Percentiles rank a stretch among this genome's conserved stretches.
Conservation (phyloP, 2,797 vertebrate species). For the Otus scops region DNA sequence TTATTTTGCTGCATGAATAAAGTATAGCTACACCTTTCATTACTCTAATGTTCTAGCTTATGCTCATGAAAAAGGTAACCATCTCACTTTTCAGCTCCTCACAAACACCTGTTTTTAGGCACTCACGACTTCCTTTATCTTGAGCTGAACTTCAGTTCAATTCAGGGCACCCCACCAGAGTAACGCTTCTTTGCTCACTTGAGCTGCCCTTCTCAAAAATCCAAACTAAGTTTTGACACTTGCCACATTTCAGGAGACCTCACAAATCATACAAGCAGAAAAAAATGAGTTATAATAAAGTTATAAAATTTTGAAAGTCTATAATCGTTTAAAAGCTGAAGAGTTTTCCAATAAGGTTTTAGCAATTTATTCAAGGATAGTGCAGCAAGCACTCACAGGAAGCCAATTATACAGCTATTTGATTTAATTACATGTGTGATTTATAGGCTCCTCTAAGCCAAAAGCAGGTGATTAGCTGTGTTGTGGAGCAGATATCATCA, state of each 20-base stretch:
- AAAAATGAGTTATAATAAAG: not conserved
- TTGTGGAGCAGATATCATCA: fast-evolving
- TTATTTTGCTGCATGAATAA: not conserved
- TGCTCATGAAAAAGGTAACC: not conserved
- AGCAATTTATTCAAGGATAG: not conserved
- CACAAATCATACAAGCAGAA: not conserved
- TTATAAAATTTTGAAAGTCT: not conserved
- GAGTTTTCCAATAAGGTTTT: not conserved
- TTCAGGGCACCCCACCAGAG: not conserved
- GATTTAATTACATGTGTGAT: not conserved
- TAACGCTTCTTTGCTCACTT: not conserved
- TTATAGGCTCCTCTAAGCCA: not conserved
- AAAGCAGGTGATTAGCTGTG: not conserved
- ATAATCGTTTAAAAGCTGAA: not conserved
- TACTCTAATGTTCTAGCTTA: not conserved
- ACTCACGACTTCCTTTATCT: not conserved
- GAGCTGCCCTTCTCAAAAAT: not conserved
- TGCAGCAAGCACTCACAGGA: not conserved
- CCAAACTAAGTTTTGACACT: not conserved
- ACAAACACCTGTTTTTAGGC: not conserved
- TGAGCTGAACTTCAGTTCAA: not conserved
- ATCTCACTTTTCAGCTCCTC: not conserved
- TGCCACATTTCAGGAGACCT: not conserved
- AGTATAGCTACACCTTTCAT: not conserved
- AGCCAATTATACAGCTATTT: not conserved